Evolutionary conservation across 2,888 invertebrate species (phyloP), one percentile per base, ranked within the genome.

Genomic region (Xestia c-nigrum): DNA sequence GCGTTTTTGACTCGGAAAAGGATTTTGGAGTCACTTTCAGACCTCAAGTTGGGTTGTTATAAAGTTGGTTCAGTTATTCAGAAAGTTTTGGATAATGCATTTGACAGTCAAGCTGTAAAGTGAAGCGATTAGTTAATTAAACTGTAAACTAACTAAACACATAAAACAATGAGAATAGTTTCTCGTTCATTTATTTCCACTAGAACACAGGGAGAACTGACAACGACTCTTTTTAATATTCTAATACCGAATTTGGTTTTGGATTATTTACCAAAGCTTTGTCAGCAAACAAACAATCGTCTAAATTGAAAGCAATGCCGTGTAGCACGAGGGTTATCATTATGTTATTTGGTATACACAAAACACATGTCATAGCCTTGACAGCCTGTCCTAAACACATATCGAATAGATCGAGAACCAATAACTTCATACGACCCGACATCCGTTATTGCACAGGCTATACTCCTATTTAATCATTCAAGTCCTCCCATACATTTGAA

Each of bases 391-490:
- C 47, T 65, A 50, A 78, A 76, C 64, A 52, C 46, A 76, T 24
- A 72, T 40, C 40, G 38, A 71, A 77, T 31, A n/a, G 43, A 40
- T 52, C n/a, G 12, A 47, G 43, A 74, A 76, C 66, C 63, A 84
- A 84, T 76, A 80, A 72, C 68, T 38, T 55, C 83, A 68, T 59
- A 52, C 14, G 7, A 66, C 75, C 38, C 55, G n/a, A 69, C 63
- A 74, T 70, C 66, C 52, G 80, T 52, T 74, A 74, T 59, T 61
- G 74, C 76, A 67, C 55, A 61, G 55, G 43, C 81, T 66, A 61
- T 76, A 55, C 78, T 81, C 59, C 47, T 71, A 85, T 79, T 80
- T 76, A 87, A 84, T 85, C 74, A 85, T 80, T 87, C 76, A 84
- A 79, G 76, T 70, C 19, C 67, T 59, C 38, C 47, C n/a, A 59